phyloP scores from a whole-genome alignment of 2,888 invertebrate species.

The Anodontia alba region DNA sequence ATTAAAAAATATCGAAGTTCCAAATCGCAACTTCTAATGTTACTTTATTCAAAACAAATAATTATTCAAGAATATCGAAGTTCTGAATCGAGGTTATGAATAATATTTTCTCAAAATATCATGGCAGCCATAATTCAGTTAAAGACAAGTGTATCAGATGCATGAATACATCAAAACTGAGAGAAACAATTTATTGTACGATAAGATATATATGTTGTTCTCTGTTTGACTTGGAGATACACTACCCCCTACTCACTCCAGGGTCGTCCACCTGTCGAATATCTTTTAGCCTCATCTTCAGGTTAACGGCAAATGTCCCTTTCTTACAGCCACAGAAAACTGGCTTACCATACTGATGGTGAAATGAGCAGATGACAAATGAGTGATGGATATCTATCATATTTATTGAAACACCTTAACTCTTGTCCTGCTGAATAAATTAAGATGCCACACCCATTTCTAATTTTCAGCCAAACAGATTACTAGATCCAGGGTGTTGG shows the following conservation, averaged over 20 bases:
- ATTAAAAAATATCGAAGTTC: conserved; percentile 20
- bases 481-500: too few species aligned
- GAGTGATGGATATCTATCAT: too few species aligned
- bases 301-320: not conserved
- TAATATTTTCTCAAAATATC: conserved; percentile 9
- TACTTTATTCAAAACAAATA: not conserved
- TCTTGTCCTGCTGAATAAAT: too few species aligned
- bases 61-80: conserved; percentile 11
- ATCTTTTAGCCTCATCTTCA: not conserved
- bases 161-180: conserved; percentile 16
- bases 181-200: conserved; percentile 11
- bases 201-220: conserved; percentile 7
- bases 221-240: not conserved
- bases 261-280: conserved; percentile 6
- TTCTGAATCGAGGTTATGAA: conserved; percentile 9
- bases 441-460: too few species aligned
- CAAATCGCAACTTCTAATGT: conserved; percentile 16
- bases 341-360: too few species aligned
- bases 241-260: not conserved
- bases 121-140: conserved; percentile 11
- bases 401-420: too few species aligned
- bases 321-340: not conserved
- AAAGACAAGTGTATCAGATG: conserved; percentile 11
- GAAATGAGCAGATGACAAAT: too few species aligned
- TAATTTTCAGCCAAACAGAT: too few species aligned